These are phyloP conservation scores for Meandrusa payeni DNA, from an alignment of 2,888 invertebrate species.

Conservation along the genomic window DNA sequence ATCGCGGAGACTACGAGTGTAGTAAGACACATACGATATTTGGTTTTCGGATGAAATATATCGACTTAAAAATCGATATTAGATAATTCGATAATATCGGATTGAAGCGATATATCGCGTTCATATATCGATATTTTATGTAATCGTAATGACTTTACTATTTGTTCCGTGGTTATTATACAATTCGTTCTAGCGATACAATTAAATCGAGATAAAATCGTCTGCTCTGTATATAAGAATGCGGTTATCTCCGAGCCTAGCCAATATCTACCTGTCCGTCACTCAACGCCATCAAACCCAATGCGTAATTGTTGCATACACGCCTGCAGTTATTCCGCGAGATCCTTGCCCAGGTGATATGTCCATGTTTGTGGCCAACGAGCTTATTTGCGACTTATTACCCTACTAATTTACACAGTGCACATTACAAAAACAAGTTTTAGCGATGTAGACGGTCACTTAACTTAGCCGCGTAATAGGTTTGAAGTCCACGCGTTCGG, in stretches of 20 bases:
- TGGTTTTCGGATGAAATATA: no score
- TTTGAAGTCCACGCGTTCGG: slow-evolving; percentile 69
- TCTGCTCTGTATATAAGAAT: slow-evolving; percentile 36
- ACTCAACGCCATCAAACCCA: slow-evolving; percentile 39
- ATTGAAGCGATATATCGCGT: no score
- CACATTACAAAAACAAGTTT: slow-evolving; percentile 29
- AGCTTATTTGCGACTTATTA: slow-evolving; percentile 66
- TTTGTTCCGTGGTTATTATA: no score
- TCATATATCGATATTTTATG: no score
- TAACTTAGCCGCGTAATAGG: slow-evolving; percentile 67
- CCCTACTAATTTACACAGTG: slow-evolving; percentile 48
- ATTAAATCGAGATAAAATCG: slow-evolving; percentile 10
- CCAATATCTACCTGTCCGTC: slow-evolving; percentile 40
- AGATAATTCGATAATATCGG: no score
- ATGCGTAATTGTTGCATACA: slow-evolving; percentile 55
- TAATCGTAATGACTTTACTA: no score
- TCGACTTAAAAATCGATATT: no score
- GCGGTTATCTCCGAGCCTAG: slow-evolving; percentile 36
- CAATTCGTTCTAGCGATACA: no score
- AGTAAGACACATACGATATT: no score
- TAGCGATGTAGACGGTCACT: slow-evolving; percentile 40
- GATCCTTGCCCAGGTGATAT: slow-evolving; percentile 65
- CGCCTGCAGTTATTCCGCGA: slow-evolving; percentile 59
- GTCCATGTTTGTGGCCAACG: slow-evolving; percentile 64
- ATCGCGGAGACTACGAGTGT: no score